A percentile compares a stretch with the other conserved stretches of the same genome.
Conservation (phyloP, 2,113 vertebrate species). For the Indicator maculatus region DNA sequence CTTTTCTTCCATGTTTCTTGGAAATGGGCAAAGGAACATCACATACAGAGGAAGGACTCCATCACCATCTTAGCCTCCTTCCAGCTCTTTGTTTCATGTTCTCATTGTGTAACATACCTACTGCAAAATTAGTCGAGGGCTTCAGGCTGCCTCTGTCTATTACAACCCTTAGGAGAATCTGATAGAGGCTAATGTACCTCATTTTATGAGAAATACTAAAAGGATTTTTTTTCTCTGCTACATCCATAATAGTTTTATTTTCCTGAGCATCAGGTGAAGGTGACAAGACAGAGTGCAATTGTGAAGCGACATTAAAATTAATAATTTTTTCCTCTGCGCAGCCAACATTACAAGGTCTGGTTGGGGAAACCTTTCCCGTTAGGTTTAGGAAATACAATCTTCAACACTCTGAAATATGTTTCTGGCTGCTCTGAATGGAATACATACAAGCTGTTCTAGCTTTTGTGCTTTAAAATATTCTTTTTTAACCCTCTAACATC, state of each 20-base stretch:
- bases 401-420: not conserved
- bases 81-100: constrained; percentile 1
- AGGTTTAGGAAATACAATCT: not conserved
- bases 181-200: not conserved
- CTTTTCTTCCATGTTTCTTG: constrained; percentile 21
- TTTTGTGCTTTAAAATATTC: not conserved
- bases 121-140: not conserved
- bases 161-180: not conserved
- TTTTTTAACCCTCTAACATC: not conserved
- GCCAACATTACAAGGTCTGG: not conserved
- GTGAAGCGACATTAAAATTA: not conserved
- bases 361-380: not conserved
- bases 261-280: not conserved
- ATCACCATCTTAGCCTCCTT: not conserved
- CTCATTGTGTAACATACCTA: not conserved
- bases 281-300: not conserved
- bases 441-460: not conserved
- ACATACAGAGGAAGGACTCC: not conserved
- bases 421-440: not conserved
- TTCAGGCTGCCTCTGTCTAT: not conserved
- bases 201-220: not conserved
- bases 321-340: not conserved
- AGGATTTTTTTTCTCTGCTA: not conserved
- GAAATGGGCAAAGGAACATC: constrained; percentile 33
- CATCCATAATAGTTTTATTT: not conserved